A percentile compares a stretch with the other conserved stretches of the same genome.
Evolutionary conservation across 2,888 invertebrate species (phyloP).

Genomic region (Aleiodes leptofemur): DNA sequence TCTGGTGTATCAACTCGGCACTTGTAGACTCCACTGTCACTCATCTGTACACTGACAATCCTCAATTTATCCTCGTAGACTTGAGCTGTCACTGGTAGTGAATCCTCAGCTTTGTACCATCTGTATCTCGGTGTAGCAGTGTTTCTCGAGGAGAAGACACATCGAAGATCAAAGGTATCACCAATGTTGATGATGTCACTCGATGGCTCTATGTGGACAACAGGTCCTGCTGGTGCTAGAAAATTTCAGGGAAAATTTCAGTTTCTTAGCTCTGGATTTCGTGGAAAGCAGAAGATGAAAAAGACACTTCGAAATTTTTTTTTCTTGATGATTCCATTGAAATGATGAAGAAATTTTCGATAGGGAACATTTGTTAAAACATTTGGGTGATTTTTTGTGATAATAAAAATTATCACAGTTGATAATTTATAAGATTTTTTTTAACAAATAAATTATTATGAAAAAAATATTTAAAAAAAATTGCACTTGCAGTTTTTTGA

Average conservation of each 20-base stretch:
- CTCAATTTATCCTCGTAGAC: slow-evolving; percentile 78
- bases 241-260: slow-evolving; percentile 41
- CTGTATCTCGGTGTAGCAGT: slow-evolving; percentile 62
- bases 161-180: slow-evolving; percentile 80
- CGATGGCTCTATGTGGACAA: slow-evolving; percentile 70
- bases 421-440: no score
- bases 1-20: slow-evolving; percentile 80
- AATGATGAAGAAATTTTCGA: not conserved
- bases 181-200: slow-evolving; percentile 78
- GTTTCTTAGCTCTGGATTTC: not conserved
- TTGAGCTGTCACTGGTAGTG: slow-evolving; percentile 79
- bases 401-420: no score
- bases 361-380: not conserved
- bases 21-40: slow-evolving; percentile 83
- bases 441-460: no score
- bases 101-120: slow-evolving; percentile 80
- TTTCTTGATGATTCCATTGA: no score
- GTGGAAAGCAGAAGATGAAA: not conserved
- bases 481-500: no score
- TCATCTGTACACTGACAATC: slow-evolving; percentile 78
- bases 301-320: slow-evolving; percentile 5
- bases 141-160: slow-evolving; percentile 78
- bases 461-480: no score
- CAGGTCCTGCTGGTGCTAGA: slow-evolving; percentile 64
- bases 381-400: not conserved